These are phyloP conservation scores for Chlorodrepanis virens DNA, from an alignment of 2,113 vertebrate genomes.

Conservation along the genomic window DNA sequence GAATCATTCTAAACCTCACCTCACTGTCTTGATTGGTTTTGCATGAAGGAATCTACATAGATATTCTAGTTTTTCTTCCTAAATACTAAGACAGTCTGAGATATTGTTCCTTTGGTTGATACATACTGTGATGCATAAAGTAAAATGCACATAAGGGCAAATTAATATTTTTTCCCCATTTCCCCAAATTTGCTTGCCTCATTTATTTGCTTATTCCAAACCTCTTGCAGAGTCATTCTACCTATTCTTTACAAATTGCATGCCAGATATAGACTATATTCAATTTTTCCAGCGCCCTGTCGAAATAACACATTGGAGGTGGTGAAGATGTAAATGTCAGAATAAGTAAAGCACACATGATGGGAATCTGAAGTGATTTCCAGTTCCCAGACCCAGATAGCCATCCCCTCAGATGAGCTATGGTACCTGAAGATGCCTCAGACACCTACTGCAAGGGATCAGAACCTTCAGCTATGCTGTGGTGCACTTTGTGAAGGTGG, in stretches of 20 bases:
- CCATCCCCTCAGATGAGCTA: neutral
- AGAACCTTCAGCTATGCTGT: neutral
- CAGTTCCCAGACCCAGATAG: neutral
- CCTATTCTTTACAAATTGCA: neutral
- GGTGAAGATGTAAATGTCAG: neutral
- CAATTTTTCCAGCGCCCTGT: neutral
- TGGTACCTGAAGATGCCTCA: neutral
- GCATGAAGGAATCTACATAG: neutral
- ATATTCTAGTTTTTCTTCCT: neutral
- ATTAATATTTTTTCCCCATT: neutral
- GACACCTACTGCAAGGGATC: neutral
- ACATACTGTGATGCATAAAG: neutral
- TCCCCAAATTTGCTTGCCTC: neutral
- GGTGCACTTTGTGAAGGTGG: neutral
- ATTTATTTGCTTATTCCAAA: neutral
- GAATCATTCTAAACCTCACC: neutral
- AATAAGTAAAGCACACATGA: neutral
- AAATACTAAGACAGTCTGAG: neutral
- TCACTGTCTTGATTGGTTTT: neutral
- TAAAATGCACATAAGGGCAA: neutral
- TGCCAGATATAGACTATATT: neutral
- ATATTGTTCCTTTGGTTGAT: neutral
- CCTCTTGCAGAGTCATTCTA: neutral
- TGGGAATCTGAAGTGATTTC: neutral
- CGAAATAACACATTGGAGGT: neutral